These are phyloP conservation scores for Liasis olivaceus DNA, from an alignment of 2,797 vertebrate species.

Conservation along the genomic window DNA sequence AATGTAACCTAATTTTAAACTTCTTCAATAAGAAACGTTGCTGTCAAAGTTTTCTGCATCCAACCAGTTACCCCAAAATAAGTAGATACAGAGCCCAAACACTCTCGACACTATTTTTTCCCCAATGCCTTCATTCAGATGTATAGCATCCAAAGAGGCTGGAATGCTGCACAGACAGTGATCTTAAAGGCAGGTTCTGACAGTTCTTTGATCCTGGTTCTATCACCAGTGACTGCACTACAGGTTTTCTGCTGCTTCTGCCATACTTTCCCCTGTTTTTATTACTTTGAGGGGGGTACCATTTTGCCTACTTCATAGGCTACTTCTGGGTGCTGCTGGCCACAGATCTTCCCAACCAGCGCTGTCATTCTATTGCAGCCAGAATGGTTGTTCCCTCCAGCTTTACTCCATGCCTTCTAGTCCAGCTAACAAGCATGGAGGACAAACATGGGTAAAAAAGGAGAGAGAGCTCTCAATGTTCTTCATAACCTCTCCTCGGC, in stretches of 20 bases:
- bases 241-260: neutral
- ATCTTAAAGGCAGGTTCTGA: neutral
- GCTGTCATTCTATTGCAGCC: neutral
- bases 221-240: neutral
- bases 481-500: neutral
- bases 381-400: neutral
- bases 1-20: neutral
- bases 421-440: neutral
- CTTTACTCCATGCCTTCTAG: neutral
- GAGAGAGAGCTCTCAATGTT: neutral
- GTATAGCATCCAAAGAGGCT: neutral
- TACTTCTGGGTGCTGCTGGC: neutral
- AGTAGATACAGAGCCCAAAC: neutral
- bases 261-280: neutral
- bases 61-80: neutral
- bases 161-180: neutral
- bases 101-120: neutral
- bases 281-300: neutral
- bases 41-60: neutral
- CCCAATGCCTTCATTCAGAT: neutral
- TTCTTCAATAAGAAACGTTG: neutral
- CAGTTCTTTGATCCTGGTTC: neutral
- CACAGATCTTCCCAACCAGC: neutral
- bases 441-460: neutral
- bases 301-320: neutral